Evolutionary conservation across 2,888 invertebrate species (phyloP).

Genomic region (Stenchaetothrips biformis): DNA sequence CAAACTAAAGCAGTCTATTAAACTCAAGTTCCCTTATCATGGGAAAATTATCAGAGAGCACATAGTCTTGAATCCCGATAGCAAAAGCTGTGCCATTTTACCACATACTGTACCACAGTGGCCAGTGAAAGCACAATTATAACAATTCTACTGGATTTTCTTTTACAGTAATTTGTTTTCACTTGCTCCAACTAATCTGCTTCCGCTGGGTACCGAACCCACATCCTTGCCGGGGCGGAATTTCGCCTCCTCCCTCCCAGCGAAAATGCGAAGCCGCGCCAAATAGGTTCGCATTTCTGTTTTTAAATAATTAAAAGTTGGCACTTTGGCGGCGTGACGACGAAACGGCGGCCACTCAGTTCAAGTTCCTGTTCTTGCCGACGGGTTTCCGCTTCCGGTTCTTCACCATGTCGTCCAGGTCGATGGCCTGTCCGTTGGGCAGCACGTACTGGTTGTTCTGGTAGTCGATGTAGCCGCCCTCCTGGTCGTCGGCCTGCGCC

Average conservation of each 20-base stretch:
- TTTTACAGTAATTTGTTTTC: no score
- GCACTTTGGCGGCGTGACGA: not conserved
- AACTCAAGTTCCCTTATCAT: no score
- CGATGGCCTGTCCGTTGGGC: constrained; percentile 66
- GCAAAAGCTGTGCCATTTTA: no score
- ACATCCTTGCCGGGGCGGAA: no score
- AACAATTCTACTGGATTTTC: not conserved
- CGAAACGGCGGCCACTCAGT: not conserved
- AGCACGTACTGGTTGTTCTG: constrained; percentile 67
- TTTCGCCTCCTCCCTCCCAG: no score
- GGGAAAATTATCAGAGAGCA: not conserved
- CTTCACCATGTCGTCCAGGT: constrained; percentile 65
- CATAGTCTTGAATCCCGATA: not conserved
- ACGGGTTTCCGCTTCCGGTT: constrained; percentile 62
- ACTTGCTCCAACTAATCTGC: no score
- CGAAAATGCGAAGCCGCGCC: no score
- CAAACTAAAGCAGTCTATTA: no score
- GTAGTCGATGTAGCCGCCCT: constrained; percentile 64
- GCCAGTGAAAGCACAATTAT: not conserved
- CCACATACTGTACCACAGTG: no score
- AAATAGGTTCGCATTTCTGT: not conserved
- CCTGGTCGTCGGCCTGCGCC: constrained; percentile 37
- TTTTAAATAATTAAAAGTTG: not conserved
- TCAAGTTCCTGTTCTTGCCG: constrained; percentile 50
- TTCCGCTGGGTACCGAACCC: no score